These are phyloP conservation scores for Chouioia cunea DNA, from an alignment of 2,888 invertebrate species.

Conservation along the genomic window DNA sequence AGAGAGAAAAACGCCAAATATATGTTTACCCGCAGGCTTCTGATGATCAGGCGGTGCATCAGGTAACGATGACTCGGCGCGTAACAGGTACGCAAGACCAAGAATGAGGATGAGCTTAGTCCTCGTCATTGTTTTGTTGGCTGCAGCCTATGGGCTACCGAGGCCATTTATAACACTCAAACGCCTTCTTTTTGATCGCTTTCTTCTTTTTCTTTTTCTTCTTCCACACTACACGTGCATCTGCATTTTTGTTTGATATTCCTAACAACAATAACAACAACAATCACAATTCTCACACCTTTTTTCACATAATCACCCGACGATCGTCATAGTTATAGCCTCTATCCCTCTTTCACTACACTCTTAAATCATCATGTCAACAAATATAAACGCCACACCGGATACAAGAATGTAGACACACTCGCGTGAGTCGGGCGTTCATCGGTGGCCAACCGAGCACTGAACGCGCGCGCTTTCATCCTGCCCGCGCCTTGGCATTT, in stretches of 20 bases:
- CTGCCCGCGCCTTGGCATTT: not conserved
- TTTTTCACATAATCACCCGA: not conserved
- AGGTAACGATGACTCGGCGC: slow-evolving; percentile 55
- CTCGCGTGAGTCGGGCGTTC: slow-evolving; percentile 6
- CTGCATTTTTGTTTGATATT: too few relatives aligned
- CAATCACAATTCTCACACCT: too few relatives aligned
- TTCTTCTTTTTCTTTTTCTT: too few relatives aligned
- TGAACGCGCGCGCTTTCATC: slow-evolving; percentile 21
- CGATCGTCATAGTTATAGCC: not conserved
- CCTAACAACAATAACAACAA: too few relatives aligned
- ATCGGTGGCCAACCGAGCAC: slow-evolving; percentile 38
- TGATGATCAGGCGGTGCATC: not conserved
- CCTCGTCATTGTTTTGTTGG: too few relatives aligned
- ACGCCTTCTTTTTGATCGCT: not conserved
- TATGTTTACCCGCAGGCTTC: not conserved
- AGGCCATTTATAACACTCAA: not conserved
- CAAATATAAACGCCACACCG: not conserved
- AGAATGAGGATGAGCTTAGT: slow-evolving; percentile 52
- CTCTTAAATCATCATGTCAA: not conserved
- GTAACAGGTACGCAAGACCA: slow-evolving; percentile 61
- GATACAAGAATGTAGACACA: too few relatives aligned
- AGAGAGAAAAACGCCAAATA: too few relatives aligned
- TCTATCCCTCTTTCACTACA: not conserved
- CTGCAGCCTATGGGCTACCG: not conserved
- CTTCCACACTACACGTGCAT: too few relatives aligned